Conservation (phyloP, 1,140 invertebrate genomes). For the Sycobia sp. region DNA sequence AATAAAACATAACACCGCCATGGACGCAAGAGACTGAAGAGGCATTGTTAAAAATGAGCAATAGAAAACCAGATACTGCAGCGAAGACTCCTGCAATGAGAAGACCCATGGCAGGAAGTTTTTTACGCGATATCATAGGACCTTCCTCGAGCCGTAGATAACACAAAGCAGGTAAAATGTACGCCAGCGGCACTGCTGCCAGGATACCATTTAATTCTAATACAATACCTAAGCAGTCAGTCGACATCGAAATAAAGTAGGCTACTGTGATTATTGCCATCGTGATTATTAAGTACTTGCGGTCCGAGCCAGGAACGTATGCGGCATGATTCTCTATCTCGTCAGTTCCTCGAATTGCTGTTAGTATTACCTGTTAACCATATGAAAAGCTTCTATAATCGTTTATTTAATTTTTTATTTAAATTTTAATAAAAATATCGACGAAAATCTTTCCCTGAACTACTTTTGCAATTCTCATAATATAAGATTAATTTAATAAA, state of each 20-base stretch:
- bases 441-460: no score
- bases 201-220: conserved; percentile 86
- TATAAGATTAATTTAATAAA: no score
- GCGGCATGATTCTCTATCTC: conserved; percentile 63
- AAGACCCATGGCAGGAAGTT: conserved; percentile 74
- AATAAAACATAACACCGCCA: conserved; percentile 69
- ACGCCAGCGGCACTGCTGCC: conserved; percentile 83
- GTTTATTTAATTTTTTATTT: no score
- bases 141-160: conserved; percentile 81
- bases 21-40: conserved; percentile 67
- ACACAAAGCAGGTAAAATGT: conserved; percentile 80
- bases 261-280: conserved; percentile 72
- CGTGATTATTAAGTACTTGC: conserved; percentile 71
- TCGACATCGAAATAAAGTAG: conserved; percentile 81
- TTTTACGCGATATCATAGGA: conserved; percentile 69
- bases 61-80: conserved; percentile 67
- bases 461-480: no score
- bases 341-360: conserved; percentile 62
- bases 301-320: conserved; percentile 58
- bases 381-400: not conserved
- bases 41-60: conserved; percentile 63
- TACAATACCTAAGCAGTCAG: conserved; percentile 85
- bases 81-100: conserved; percentile 76
- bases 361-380: conserved; percentile 51
- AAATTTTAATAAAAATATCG: no score